phyloP scores from a whole-genome alignment of 64 coral and sea anemone genomes.

The Orbicella faveolata region DNA sequence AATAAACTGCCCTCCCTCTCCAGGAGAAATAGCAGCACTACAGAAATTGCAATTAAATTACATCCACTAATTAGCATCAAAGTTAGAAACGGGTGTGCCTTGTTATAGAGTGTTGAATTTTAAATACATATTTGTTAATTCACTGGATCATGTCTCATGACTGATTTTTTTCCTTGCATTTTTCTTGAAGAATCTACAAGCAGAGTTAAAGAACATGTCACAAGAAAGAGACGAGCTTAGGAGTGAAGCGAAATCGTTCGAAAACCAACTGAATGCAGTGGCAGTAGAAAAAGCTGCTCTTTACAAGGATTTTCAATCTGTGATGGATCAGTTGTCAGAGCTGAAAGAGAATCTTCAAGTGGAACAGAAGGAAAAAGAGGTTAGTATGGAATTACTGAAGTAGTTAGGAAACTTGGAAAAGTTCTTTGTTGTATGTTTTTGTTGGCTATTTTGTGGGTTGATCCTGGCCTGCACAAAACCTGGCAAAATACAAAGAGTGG shows the following conservation, averaged over 20 bases:
- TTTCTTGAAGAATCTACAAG: background rate
- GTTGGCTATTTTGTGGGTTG: too few species aligned
- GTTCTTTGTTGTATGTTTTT: too few species aligned
- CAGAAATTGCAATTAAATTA: too few species aligned
- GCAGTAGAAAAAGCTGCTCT: background rate
- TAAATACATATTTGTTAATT: too few species aligned
- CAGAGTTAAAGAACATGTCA: background rate
- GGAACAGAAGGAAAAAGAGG: conserved; percentile 43
- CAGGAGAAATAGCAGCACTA: too few species aligned
- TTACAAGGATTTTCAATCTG: conserved; percentile 20
- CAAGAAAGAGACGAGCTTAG: background rate
- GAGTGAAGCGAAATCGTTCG: background rate
- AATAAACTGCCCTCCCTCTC: too few species aligned
- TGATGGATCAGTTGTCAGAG: background rate
- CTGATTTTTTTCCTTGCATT: background rate
- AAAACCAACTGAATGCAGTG: background rate
- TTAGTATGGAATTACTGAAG: background rate
- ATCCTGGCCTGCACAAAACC: too few species aligned
- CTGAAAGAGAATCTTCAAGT: conserved; percentile 43
- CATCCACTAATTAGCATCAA: too few species aligned
- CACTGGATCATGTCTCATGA: too few species aligned
- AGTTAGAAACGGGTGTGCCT: too few species aligned
- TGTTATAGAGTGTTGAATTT: too few species aligned
- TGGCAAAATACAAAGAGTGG: too few species aligned
- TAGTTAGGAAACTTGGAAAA: background rate